These are phyloP conservation scores for Orthosia gracilis DNA, from an alignment of 2,888 invertebrate genomes.

Conservation along the genomic window DNA sequence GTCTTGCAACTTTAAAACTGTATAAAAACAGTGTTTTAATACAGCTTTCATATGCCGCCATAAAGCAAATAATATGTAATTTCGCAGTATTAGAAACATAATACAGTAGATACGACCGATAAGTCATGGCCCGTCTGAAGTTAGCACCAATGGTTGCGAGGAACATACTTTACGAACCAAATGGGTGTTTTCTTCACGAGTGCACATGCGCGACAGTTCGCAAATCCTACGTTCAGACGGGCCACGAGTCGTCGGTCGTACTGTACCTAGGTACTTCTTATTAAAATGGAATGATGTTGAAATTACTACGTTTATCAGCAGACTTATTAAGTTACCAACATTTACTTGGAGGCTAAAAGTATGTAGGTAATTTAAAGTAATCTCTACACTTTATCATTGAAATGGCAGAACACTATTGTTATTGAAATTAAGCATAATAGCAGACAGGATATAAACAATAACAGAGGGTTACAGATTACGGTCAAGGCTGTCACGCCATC, in stretches of 20 bases:
- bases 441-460: constrained; percentile 23
- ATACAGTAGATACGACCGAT: background rate
- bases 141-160: too few species aligned
- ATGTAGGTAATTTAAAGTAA: constrained; percentile 4
- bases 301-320: background rate
- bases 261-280: background rate
- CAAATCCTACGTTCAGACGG: too few species aligned
- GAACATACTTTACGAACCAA: too few species aligned
- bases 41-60: background rate
- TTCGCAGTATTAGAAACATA: background rate
- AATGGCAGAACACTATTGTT: constrained; percentile 19
- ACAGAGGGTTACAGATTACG: constrained; percentile 25
- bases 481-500: constrained; percentile 76
- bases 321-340: background rate
- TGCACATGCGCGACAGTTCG: too few species aligned
- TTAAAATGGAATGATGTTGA: background rate
- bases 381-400: constrained; percentile 23
- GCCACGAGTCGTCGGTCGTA: too few species aligned
- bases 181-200: too few species aligned
- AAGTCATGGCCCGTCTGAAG: too few species aligned
- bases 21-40: too few species aligned
- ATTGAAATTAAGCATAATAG: constrained; percentile 23
- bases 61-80: background rate
- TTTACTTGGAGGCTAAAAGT: constrained; percentile 2
- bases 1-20: too few species aligned